Conservation (phyloP, 2,888 invertebrate species). For the Volucella inflata region DNA sequence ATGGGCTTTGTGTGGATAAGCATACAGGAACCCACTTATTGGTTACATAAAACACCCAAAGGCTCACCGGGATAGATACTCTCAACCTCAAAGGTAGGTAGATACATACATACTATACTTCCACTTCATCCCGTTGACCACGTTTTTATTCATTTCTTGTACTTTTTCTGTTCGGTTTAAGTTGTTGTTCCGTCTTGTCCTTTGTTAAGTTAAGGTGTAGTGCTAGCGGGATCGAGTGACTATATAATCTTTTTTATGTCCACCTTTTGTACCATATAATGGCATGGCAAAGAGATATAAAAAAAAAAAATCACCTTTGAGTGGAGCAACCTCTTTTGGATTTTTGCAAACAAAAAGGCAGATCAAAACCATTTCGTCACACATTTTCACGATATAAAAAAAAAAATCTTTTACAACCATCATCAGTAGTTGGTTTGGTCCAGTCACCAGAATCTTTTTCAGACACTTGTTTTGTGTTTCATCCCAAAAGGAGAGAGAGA, state of each 20-base stretch:
- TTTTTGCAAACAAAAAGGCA: slow-evolving; percentile 3
- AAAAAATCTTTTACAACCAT: slow-evolving; percentile 61
- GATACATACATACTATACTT: slow-evolving; percentile 4
- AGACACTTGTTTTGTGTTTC: not conserved
- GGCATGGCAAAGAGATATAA: slow-evolving; percentile 39
- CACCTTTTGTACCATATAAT: slow-evolving; percentile 51
- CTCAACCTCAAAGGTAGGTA: slow-evolving; percentile 38
- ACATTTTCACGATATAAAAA: slow-evolving; percentile 49
- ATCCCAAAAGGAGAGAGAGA: not conserved
- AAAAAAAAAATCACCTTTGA: not conserved
- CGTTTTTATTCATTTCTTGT: slow-evolving; percentile 8
- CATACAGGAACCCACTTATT: slow-evolving; percentile 56
- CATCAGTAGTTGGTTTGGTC: slow-evolving; percentile 9
- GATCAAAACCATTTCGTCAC: slow-evolving; percentile 63
- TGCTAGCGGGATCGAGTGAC: slow-evolving; percentile 28
- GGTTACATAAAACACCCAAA: slow-evolving; percentile 55
- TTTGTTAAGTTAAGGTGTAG: slow-evolving; percentile 17
- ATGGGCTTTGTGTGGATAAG: slow-evolving; percentile 58
- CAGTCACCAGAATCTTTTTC: not conserved
- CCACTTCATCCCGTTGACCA: slow-evolving; percentile 8
- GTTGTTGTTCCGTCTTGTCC: not conserved
- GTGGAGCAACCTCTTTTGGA: no score
- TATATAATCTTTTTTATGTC: slow-evolving; percentile 64
- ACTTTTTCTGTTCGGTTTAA: slow-evolving; percentile 15
- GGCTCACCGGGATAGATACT: slow-evolving; percentile 34